Conservation (phyloP, 2,113 vertebrate genomes). For the Varanus salvator region DNA sequence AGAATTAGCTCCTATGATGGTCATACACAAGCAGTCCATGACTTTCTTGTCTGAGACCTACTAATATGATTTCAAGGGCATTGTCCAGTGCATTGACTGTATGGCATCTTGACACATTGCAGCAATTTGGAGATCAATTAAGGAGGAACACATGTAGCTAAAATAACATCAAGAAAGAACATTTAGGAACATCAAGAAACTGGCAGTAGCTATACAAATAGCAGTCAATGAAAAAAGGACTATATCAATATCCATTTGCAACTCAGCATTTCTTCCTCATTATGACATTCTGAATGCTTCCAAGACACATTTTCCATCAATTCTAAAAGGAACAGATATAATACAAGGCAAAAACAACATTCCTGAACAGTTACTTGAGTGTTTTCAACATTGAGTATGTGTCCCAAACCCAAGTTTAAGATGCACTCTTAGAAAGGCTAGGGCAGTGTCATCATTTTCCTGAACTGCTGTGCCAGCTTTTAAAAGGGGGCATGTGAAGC, state of each 20-base stretch:
- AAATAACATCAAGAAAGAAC: not conserved
- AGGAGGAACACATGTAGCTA: not conserved
- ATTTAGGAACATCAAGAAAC: not conserved
- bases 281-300: not conserved
- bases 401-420: not conserved
- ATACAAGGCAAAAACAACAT: not conserved
- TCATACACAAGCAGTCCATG: not conserved
- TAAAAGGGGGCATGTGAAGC: not conserved
- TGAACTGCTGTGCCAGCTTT: not conserved
- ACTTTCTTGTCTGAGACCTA: not conserved
- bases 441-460: not conserved
- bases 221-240: not conserved
- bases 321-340: not conserved
- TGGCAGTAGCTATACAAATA: not conserved
- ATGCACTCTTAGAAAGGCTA: not conserved
- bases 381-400: not conserved
- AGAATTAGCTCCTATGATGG: not conserved
- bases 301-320: not conserved
- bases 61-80: not conserved
- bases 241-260: not conserved
- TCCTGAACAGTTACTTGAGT: too few relatives aligned
- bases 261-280: slow-evolving; percentile 2
- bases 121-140: not conserved
- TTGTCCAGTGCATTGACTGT: not conserved
- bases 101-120: not conserved